phyloP scores from a whole-genome alignment of 2,113 vertebrate species.

The Gallinago jamesoni region DNA sequence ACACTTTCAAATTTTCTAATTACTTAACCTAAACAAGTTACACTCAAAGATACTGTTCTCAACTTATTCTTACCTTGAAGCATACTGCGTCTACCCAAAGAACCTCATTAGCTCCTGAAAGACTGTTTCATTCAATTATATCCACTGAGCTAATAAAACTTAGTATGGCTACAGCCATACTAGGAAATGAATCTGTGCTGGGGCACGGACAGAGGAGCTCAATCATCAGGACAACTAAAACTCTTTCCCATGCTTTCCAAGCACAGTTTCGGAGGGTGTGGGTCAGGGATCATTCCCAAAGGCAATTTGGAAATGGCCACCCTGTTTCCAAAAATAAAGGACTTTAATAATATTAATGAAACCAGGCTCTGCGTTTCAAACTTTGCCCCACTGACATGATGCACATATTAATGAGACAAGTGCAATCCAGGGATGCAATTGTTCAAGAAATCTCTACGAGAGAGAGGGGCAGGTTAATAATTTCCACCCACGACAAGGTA shows the following conservation, averaged over 20 bases:
- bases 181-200: not conserved
- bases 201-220: not conserved
- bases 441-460: not conserved
- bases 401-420: not conserved
- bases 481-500: not conserved
- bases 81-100: not conserved
- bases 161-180: not conserved
- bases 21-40: not conserved
- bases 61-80: not conserved
- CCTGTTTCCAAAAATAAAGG: not conserved
- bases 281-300: not conserved
- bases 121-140: not conserved
- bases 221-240: not conserved
- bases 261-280: rapidly evolving
- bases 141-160: not conserved
- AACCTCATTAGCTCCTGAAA: not conserved
- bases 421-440: not conserved
- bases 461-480: not conserved
- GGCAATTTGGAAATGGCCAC: not conserved
- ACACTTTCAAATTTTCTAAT: not conserved
- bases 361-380: not conserved
- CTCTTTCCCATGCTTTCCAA: too few species aligned
- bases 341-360: not conserved
- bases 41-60: not conserved
- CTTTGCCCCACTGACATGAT: not conserved